These are phyloP conservation scores for Petrophora chlorosata DNA, from an alignment of 2,888 invertebrate species.

Conservation along the genomic window DNA sequence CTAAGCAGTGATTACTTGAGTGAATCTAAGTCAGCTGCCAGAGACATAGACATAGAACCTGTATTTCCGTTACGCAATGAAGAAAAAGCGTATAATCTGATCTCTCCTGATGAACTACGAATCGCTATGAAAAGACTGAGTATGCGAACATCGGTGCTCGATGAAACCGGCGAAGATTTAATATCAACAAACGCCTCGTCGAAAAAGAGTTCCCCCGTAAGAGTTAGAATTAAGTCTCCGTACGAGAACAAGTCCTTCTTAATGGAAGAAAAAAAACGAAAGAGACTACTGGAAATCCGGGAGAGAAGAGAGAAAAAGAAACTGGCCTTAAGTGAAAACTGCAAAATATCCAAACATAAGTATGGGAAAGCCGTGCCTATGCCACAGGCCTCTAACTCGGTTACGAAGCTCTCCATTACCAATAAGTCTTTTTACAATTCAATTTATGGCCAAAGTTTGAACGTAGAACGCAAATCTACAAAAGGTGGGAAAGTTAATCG, in stretches of 20 bases:
- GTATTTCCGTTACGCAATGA: constrained; percentile 32
- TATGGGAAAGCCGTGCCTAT: constrained; percentile 50
- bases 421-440: constrained; percentile 78
- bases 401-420: constrained; percentile 73
- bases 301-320: constrained; percentile 69
- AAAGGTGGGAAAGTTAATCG: constrained; percentile 41
- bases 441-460: constrained; percentile 63
- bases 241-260: constrained; percentile 68
- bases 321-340: constrained; percentile 59
- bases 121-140: constrained; percentile 56
- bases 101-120: constrained; percentile 52
- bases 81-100: constrained; percentile 36
- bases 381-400: constrained; percentile 68
- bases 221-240: constrained; percentile 68
- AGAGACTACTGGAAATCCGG: constrained; percentile 67
- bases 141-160: constrained; percentile 51
- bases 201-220: constrained; percentile 60
- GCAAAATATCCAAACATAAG: constrained; percentile 62
- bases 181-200: constrained; percentile 25
- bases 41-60: constrained; percentile 31
- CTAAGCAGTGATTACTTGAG: constrained; percentile 34
- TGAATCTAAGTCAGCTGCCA: constrained; percentile 36
- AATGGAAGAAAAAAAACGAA: constrained; percentile 71
- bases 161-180: constrained; percentile 57
- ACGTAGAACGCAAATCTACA: constrained; percentile 38